These are phyloP conservation scores for Egretta garzetta DNA, from an alignment of 2,113 vertebrate genomes.

Conservation along the genomic window DNA sequence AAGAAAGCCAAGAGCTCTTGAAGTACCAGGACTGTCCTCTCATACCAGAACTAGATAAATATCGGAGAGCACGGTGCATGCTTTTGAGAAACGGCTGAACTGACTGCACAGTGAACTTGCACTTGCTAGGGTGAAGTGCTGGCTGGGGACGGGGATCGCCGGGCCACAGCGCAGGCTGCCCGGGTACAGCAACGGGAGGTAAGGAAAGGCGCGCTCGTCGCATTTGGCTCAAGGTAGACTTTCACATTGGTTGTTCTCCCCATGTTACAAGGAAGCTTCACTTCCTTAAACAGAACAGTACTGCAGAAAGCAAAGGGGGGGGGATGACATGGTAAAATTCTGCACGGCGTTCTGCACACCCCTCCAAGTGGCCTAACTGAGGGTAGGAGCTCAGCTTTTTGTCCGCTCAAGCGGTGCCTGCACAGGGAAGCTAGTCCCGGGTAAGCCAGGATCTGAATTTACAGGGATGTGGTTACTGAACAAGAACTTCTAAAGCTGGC, in stretches of 20 bases:
- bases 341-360: background rate
- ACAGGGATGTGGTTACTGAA: background rate
- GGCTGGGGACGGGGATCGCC: background rate
- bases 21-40: background rate
- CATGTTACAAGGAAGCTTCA: background rate
- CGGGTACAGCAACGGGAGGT: fast-evolving
- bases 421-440: background rate
- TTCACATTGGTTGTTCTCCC: background rate
- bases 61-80: background rate
- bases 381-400: background rate
- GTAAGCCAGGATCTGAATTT: background rate
- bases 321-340: background rate
- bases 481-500: background rate
- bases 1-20: background rate
- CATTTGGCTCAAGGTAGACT: background rate
- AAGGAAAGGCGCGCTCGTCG: background rate
- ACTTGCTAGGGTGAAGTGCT: background rate
- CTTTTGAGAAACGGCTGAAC: background rate
- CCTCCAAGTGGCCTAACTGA: fast-evolving
- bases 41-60: background rate
- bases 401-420: fast-evolving
- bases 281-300: background rate
- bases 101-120: background rate
- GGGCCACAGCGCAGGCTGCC: background rate
- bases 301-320: background rate